These are phyloP conservation scores for Drosophila rufa DNA, from an alignment of 1,140 invertebrate genomes.

Conservation along the genomic window DNA sequence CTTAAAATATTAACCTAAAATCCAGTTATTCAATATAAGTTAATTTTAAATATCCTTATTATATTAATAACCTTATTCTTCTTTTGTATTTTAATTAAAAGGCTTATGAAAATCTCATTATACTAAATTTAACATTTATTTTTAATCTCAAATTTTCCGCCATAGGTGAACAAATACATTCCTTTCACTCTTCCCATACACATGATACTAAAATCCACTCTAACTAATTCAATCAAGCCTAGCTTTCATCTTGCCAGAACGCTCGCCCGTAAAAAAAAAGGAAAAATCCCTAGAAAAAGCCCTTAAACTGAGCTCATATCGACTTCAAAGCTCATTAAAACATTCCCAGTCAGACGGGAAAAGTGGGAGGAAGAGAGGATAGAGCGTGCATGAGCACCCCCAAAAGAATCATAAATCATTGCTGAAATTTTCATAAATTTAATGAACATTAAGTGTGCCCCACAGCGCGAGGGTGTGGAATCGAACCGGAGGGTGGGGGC, in stretches of 20 bases:
- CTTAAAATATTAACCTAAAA: no score
- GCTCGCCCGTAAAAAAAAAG: not conserved
- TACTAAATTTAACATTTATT: not conserved
- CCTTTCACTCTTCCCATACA: not conserved
- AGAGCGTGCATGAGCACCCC: conserved; percentile 1
- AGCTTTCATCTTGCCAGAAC: conserved; percentile 35
- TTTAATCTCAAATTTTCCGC: not conserved
- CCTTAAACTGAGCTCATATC: conserved; percentile 60
- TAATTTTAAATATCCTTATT: no score
- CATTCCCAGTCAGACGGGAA: conserved; percentile 12
- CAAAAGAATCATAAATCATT: conserved; percentile 69
- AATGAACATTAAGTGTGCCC: conserved; percentile 72
- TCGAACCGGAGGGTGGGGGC: conserved; percentile 2
- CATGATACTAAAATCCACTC: conserved; percentile 12
- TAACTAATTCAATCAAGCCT: conserved; percentile 28
- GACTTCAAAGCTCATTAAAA: conserved; percentile 68
- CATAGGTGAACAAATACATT: not conserved
- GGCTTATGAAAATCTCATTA: not conserved
- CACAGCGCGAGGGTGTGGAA: conserved; percentile 13
- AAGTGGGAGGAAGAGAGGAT: not conserved
- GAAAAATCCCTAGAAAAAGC: conserved; percentile 18
- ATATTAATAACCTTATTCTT: no score
- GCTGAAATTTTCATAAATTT: conserved; percentile 71
- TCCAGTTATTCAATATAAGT: no score
- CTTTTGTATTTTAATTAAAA: no score